Evolutionary conservation across 2,797 vertebrate species (phyloP).

Genomic region (Morelia viridis): DNA sequence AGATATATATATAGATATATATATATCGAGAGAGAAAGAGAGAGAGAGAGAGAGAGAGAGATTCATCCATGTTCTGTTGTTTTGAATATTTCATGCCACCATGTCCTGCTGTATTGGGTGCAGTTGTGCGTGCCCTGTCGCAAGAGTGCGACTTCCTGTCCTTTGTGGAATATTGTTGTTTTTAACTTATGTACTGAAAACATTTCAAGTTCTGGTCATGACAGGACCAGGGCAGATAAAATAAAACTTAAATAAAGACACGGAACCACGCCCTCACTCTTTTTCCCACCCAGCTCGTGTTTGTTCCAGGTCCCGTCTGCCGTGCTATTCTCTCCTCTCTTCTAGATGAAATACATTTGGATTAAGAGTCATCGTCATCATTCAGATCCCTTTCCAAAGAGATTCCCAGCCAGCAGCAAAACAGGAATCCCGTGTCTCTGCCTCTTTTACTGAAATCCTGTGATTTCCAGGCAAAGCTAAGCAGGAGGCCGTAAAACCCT

Average conservation of each 20-base stretch:
- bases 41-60: neutral
- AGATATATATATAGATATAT: neutral
- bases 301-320: neutral
- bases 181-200: conserved; percentile 34
- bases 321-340: neutral
- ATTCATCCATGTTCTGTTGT: neutral
- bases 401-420: neutral
- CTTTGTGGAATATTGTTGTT: neutral
- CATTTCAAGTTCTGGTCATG: conserved; percentile 20
- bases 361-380: neutral
- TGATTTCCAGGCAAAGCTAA: too few relatives aligned
- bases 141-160: neutral
- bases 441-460: too few relatives aligned
- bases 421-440: neutral
- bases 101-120: neutral
- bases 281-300: neutral
- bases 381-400: neutral
- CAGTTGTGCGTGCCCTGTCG: neutral
- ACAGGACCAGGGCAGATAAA: conserved; percentile 10
- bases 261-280: neutral
- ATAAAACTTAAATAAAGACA: conserved; percentile 53
- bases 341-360: neutral
- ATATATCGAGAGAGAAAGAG: too few relatives aligned
- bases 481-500: too few relatives aligned
- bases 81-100: neutral